Evolutionary conservation across 2,797 vertebrate species (phyloP), one percentile per base, ranked within the genome.

Genomic region (Tapirus indicus): DNA sequence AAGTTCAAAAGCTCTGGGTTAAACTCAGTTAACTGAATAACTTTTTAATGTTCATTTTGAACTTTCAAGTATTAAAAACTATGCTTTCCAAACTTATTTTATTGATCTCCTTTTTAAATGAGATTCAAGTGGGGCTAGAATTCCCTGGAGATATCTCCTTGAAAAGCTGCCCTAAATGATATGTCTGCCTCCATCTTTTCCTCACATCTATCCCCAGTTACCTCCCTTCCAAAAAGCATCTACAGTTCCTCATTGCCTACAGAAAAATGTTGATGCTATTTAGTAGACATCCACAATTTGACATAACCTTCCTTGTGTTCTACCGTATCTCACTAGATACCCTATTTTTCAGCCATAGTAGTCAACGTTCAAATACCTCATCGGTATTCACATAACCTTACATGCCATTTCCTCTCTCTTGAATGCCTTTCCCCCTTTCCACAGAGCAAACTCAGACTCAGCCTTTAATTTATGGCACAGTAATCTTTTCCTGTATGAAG

Each of bases 291-390:
- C 29, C 25, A 35, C 9, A 35, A 13, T n/a, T 21, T 7, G 12
- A 4, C 18, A n/a, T 23, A 29, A 10, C 2, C 52, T 18, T 41
- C 38, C 18, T 44, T 8, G 20, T 2, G 6, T 62, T 44, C 8
- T 27, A 17, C 8, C 14, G 8, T 0, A 1, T 11, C 7, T 38
- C 54, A 5, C 6, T 4, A 16, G 35, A 21, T 12, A 35, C 32
- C 3, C 0, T 25, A 6, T 1, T 32, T 2, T 29, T 20, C 0
- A 8, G 29, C 21, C 32, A 23, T 6, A 2, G 7, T 13, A 23
- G n/a, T 35, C 35, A 17, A 17, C 7, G 7, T 66, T 85, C n/a
- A 74, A 41, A 52, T 2, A 6, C 17, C 64, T 32, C 18, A 3
- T 29, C 18, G 0, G 1, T 18, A 38, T 64, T 35, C 2, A 35